These are phyloP conservation scores for Drepanosiphum platanoidis DNA, from an alignment of 2,888 invertebrate species.

Conservation along the genomic window DNA sequence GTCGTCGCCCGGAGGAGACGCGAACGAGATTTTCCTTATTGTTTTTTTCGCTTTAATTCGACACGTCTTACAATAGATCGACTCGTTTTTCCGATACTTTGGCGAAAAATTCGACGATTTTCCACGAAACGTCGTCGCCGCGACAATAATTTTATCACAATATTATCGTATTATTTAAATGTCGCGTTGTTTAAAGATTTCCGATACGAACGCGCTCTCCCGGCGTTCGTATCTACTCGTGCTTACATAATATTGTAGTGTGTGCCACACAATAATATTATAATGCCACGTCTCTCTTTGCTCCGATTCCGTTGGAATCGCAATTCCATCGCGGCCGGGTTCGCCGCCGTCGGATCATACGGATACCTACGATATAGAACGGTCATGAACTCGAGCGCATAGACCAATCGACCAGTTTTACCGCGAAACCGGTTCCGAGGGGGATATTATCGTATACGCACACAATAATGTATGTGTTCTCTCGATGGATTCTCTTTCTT, in stretches of 20 bases:
- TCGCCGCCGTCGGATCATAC: background rate
- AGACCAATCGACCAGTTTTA: constrained; percentile 36
- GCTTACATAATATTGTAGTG: background rate
- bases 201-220: no score
- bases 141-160: no score
- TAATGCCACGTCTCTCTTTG: background rate
- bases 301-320: background rate
- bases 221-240: background rate
- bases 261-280: no score
- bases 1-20: no score
- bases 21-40: no score
- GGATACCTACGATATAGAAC: constrained; percentile 18
- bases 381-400: constrained; percentile 50
- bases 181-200: no score
- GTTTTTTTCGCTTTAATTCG: no score
- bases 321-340: background rate
- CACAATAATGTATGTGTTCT: background rate
- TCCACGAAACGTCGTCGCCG: no score
- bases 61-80: no score
- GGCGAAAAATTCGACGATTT: no score
- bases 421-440: constrained; percentile 36
- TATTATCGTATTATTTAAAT: background rate
- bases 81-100: no score
- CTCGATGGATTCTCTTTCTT: background rate
- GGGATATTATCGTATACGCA: background rate